Evolutionary conservation across 2,797 vertebrate genomes (phyloP).

Genomic region (Varecia variegata): DNA sequence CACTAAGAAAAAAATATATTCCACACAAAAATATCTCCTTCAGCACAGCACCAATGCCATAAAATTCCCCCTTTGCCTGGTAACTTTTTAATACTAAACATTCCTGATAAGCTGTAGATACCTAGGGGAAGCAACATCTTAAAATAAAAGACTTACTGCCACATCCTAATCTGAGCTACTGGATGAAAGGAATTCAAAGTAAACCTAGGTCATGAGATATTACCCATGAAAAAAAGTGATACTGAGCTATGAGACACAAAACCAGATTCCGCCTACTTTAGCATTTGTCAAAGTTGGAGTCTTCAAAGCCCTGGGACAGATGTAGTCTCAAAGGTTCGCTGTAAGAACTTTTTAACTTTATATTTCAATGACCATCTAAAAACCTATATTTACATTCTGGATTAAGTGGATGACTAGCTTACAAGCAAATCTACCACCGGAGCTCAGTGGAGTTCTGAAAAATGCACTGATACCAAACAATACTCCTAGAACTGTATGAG

Average conservation of each 20-base stretch:
- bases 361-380: background rate
- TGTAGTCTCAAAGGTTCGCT: background rate
- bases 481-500: fast-evolving
- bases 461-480: background rate
- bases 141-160: background rate
- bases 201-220: background rate
- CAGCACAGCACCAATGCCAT: background rate
- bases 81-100: background rate
- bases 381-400: background rate
- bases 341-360: background rate
- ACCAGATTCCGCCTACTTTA: background rate
- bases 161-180: background rate
- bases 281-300: background rate
- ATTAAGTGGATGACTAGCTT: background rate
- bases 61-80: background rate
- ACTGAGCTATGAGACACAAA: background rate
- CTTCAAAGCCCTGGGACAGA: background rate
- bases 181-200: background rate
- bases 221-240: background rate
- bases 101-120: background rate
- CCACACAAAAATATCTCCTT: background rate
- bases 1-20: background rate
- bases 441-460: background rate
- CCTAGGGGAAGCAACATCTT: background rate
- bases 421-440: background rate